These are phyloP conservation scores for Sminthopsis crassicaudata DNA, from an alignment of 2,113 vertebrate species.

Conservation along the genomic window DNA sequence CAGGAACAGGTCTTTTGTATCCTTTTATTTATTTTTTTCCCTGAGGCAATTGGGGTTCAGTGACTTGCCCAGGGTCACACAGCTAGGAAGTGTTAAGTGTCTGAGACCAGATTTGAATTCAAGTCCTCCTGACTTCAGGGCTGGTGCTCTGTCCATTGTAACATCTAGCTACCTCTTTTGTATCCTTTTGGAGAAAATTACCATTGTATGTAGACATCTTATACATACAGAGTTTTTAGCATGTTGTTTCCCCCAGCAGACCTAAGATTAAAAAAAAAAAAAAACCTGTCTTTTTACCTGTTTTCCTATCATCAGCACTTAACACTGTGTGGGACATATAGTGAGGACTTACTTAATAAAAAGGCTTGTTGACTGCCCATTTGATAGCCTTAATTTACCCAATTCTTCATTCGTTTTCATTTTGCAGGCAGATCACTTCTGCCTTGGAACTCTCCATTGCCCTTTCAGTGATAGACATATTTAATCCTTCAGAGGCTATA, in stretches of 20 bases:
- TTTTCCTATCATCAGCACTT: background rate
- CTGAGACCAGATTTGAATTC: too few relatives aligned
- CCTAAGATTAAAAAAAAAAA: background rate
- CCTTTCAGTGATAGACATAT: background rate
- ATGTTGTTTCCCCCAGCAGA: background rate
- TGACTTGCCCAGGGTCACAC: too few relatives aligned
- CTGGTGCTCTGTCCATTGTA: too few relatives aligned
- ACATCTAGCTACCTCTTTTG: background rate
- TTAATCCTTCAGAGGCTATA: background rate
- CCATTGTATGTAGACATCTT: background rate
- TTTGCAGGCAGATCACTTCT: background rate
- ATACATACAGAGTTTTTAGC: background rate
- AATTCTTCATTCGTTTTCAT: background rate
- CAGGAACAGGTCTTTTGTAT: background rate
- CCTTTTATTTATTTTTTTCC: background rate
- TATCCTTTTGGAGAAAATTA: background rate
- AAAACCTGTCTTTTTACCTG: background rate
- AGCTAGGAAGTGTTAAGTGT: too few relatives aligned
- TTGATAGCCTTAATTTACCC: background rate
- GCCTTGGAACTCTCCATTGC: background rate
- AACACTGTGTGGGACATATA: background rate
- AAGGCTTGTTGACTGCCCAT: background rate
- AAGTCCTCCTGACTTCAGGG: too few relatives aligned
- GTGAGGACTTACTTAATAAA: background rate
- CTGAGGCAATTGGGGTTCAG: too few relatives aligned